These are phyloP conservation scores for Elegia similella DNA, from an alignment of 2,888 invertebrate species.

Conservation along the genomic window DNA sequence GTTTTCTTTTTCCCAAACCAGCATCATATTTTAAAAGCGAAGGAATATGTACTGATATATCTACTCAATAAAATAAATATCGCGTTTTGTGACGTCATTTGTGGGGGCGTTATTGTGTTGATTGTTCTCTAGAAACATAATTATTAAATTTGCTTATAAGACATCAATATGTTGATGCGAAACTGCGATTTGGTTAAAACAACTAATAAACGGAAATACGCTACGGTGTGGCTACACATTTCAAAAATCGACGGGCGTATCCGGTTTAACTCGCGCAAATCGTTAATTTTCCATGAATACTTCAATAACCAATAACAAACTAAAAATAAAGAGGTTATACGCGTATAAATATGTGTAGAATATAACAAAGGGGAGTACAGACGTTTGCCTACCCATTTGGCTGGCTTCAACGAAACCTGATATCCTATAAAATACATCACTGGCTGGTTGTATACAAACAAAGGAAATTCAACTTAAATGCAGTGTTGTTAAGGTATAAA, in stretches of 20 bases:
- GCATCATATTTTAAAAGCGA: too few relatives aligned
- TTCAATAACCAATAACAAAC: conserved; percentile 12
- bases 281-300: not conserved
- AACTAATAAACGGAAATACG: too few relatives aligned
- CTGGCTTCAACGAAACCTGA: conserved; percentile 60
- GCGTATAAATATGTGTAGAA: conserved; percentile 30
- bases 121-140: too few relatives aligned
- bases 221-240: not conserved
- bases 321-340: conserved; percentile 10
- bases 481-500: not conserved
- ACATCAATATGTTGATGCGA: too few relatives aligned
- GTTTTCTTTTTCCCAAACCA: too few relatives aligned
- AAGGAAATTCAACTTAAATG: conserved; percentile 22
- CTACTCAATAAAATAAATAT: too few relatives aligned
- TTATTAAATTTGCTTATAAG: too few relatives aligned
- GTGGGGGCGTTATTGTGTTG: too few relatives aligned
- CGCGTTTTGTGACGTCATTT: too few relatives aligned
- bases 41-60: too few relatives aligned
- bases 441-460: conserved; percentile 22
- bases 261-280: not conserved
- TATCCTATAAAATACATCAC: conserved; percentile 41
- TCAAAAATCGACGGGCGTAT: too few relatives aligned
- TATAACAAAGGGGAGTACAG: conserved; percentile 34
- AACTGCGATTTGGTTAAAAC: too few relatives aligned
- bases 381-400: conserved; percentile 68